phyloP scores from a whole-genome alignment of 2,113 vertebrate species.

The Seriola aureovittata region DNA sequence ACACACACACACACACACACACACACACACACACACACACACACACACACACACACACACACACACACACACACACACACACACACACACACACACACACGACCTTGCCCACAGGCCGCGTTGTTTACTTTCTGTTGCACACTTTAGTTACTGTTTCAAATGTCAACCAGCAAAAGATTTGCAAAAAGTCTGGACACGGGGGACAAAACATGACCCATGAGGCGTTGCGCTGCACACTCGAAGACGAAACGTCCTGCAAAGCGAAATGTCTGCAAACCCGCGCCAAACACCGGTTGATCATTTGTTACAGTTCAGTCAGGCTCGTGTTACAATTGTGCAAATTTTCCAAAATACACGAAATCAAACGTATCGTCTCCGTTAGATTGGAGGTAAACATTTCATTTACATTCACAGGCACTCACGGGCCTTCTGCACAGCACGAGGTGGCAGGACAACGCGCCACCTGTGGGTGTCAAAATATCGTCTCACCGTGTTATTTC shows the following conservation, averaged over 20 bases:
- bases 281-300: conserved; percentile 82
- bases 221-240: background rate
- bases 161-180: background rate
- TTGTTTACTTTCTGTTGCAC: conserved; percentile 56
- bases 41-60: conserved; percentile 13
- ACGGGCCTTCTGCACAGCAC: conserved; percentile 54
- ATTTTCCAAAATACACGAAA: background rate
- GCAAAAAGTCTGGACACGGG: background rate
- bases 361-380: background rate
- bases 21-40: background rate
- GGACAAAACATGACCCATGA: background rate
- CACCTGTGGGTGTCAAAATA: conserved; percentile 76
- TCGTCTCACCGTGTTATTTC: conserved; percentile 92
- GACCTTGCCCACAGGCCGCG: conserved; percentile 39
- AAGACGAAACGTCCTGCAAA: background rate
- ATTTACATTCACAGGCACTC: background rate
- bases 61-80: background rate
- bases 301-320: conserved; percentile 41
- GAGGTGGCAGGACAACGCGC: conserved; percentile 61
- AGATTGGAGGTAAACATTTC: background rate
- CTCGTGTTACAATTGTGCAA: background rate
- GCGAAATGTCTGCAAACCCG: conserved; percentile 18
- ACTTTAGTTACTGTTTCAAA: background rate
- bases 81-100: conserved; percentile 11
- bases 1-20: conserved; percentile 10